Evolutionary conservation across 2,888 invertebrate species (phyloP).

Genomic region (Polydrusus cervinus): DNA sequence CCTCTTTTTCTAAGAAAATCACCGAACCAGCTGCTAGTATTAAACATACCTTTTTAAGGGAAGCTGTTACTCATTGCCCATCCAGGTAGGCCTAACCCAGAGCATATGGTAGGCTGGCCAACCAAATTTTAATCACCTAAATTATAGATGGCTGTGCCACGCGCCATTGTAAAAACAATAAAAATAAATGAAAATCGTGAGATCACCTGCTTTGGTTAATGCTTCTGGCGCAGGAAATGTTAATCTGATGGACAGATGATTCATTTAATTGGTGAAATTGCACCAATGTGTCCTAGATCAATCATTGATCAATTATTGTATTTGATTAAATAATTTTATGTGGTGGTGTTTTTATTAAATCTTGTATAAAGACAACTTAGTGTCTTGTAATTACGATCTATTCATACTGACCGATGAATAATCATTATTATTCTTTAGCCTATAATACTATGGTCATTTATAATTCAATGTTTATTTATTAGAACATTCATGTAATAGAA

Average conservation of each 20-base stretch:
- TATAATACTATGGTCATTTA: too few species aligned
- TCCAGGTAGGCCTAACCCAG: conserved; percentile 38
- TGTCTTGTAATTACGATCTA: too few species aligned
- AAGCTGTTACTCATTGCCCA: conserved; percentile 31
- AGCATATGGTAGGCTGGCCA: conserved; percentile 53
- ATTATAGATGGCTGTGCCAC: conserved; percentile 63
- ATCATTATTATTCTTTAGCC: too few species aligned
- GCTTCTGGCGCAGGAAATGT: conserved; percentile 61
- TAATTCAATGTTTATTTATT: too few species aligned
- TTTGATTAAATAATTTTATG: background rate
- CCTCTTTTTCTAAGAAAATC: conserved; percentile 4
- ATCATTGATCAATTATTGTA: background rate
- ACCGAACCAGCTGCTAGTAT: conserved; percentile 31
- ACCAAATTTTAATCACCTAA: conserved; percentile 63
- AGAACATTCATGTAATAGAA: too few species aligned
- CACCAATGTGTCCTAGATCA: background rate
- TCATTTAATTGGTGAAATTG: conserved; percentile 16
- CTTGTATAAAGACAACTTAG: too few species aligned
- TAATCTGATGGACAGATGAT: conserved; percentile 58
- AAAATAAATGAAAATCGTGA: conserved; percentile 59
- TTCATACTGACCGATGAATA: too few species aligned
- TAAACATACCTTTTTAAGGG: conserved; percentile 33
- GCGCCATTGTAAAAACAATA: conserved; percentile 60
- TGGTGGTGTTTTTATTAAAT: too few species aligned
- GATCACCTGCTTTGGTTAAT: conserved; percentile 61